These are phyloP conservation scores for Sarcophaga subvicina DNA, from an alignment of 2,888 invertebrate species.

Conservation along the genomic window DNA sequence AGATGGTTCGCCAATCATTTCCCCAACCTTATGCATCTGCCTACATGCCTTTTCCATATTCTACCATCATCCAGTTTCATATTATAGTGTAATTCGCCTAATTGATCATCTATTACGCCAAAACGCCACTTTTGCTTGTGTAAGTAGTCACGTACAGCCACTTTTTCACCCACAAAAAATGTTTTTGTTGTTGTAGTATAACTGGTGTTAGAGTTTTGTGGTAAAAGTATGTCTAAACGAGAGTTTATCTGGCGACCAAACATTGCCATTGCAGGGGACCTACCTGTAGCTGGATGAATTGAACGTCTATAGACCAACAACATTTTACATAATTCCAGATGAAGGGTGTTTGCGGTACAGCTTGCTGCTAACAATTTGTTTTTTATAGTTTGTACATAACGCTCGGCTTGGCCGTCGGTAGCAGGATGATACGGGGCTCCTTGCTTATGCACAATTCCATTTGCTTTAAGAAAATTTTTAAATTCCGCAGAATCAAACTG, in stretches of 20 bases:
- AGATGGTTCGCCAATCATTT: not conserved
- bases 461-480: conserved; percentile 57
- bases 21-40: conserved; percentile 3
- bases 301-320: conserved; percentile 57
- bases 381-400: conserved; percentile 59
- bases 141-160: conserved; percentile 15
- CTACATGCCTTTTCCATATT: not conserved
- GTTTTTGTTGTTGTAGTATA: not conserved
- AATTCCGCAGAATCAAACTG: conserved; percentile 65
- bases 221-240: conserved; percentile 54
- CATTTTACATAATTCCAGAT: conserved; percentile 4
- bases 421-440: conserved; percentile 71
- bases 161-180: conserved; percentile 2
- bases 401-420: conserved; percentile 65
- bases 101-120: conserved; percentile 11
- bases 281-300: conserved; percentile 55
- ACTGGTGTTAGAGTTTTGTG: not conserved
- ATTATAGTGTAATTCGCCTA: conserved; percentile 22
- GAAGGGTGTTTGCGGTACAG: not conserved
- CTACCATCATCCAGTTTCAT: conserved; percentile 21
- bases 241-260: conserved; percentile 56
- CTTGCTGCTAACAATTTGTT: conserved; percentile 26
- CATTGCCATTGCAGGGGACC: conserved; percentile 35
- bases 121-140: conserved; percentile 2
- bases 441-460: conserved; percentile 65